Base-by-base conservation (phyloP, 2,888 invertebrate genomes). In the Idaea dimidiata region DNA sequence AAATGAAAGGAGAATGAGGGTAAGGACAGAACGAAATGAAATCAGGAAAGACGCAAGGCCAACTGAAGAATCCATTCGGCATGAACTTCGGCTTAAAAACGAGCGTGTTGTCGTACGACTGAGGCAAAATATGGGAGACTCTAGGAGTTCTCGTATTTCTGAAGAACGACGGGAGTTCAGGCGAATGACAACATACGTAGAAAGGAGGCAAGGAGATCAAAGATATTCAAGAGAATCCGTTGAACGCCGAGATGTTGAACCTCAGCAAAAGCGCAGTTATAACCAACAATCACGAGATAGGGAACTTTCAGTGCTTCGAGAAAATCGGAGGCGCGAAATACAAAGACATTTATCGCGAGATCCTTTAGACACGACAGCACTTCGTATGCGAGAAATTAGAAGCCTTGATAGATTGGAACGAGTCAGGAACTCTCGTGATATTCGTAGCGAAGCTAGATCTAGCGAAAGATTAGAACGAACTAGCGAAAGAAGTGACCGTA, bases 1-100 rank as follows among this genome's bases (percentile, higher is more conserved):
- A 59, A 18, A 43, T 14, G 43, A 43, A 43, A 43, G 43, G 10
- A 43, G 43, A 43, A 43, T 43, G 1, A 43, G 6, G n/a, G 43
- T 43, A 10, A 43, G 43, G 43, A 43, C 43, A 43, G 43, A 43
- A 43, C 17, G 56, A 54, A 54, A 54, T 53, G 32, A 32, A 33
- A 32, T 32, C n/a, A 17, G 17, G 59, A 59, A 59, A 59, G 32
- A 18, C 33, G 56, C 8, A 24, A 59, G n/a, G 10, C 43, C 43
- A 14, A 43, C 43, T 43, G 43, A 43, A 43, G 43, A 43, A 10
- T 43, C 14, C 10, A 10, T 18, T 54, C 60, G 53, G 17, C 32
- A 18, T 31, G n/a, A 43, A 17, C 33, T 55, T n/a, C 17, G 14
- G 31, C 32, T 55, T 31, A 32, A 55, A 24, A 55, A 17, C 54